Evolutionary conservation across 2,888 invertebrate genomes (phyloP).

Genomic region (Harpalus rufipes): DNA sequence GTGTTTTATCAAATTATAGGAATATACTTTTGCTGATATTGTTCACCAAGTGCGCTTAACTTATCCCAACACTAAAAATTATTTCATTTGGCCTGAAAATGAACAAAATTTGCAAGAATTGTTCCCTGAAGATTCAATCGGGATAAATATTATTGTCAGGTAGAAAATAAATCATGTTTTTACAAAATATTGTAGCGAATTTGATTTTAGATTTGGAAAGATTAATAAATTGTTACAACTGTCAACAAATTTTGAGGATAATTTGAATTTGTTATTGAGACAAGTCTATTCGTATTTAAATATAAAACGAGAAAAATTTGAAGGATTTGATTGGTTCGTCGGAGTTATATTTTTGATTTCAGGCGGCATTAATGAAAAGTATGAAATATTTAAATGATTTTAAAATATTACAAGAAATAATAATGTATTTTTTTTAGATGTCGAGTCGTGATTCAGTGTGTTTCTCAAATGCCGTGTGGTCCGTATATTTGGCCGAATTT

Average conservation of each 20-base stretch:
- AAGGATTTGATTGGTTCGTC: constrained; percentile 71
- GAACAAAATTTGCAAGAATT: constrained; percentile 56
- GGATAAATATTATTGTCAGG: constrained; percentile 60
- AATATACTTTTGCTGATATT: constrained; percentile 65
- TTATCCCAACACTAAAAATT: constrained; percentile 44
- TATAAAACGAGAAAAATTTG: constrained; percentile 68
- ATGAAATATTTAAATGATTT: constrained; percentile 26
- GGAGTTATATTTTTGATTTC: constrained; percentile 70
- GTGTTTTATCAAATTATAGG: constrained; percentile 64
- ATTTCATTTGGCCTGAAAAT: constrained; percentile 66
- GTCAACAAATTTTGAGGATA: constrained; percentile 66
- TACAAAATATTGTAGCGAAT: neutral
- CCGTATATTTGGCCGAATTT: constrained; percentile 69
- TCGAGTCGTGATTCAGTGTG: constrained; percentile 68
- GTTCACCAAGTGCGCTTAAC: constrained; percentile 68
- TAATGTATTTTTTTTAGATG: constrained; percentile 63
- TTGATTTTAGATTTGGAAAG: constrained; percentile 69
- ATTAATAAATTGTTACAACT: constrained; percentile 68
- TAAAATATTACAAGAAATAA: constrained; percentile 1
- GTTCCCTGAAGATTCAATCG: constrained; percentile 68
- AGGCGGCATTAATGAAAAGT: constrained; percentile 69
- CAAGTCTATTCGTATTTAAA: constrained; percentile 69
- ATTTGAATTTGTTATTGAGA: constrained; percentile 69
- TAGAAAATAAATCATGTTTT: constrained; percentile 1
- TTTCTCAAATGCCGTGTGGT: constrained; percentile 68